A percentile compares a stretch with the other conserved stretches of the same genome.
Conservation (phyloP, 1,140 invertebrate genomes). For the Belonocnema kinseyi region DNA sequence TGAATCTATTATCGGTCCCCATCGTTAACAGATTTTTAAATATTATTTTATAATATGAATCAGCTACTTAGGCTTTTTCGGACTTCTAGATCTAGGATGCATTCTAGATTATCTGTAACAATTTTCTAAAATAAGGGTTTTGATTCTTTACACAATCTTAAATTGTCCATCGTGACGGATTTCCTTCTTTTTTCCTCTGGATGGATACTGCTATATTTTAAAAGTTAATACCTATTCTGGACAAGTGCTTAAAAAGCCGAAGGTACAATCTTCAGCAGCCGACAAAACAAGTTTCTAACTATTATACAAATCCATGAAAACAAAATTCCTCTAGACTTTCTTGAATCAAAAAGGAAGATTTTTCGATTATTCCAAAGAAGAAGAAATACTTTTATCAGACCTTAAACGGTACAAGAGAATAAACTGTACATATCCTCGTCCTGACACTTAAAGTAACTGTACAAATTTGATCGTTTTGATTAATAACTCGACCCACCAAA, state of each 20-base stretch:
- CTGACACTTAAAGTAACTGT: slow-evolving; percentile 12
- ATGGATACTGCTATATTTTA: slow-evolving; percentile 23
- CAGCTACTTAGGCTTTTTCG: slow-evolving; percentile 22
- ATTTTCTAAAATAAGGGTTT: slow-evolving; percentile 13
- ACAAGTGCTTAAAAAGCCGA: slow-evolving; percentile 16
- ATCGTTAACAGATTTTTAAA: background rate
- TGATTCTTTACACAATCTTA: slow-evolving; percentile 29
- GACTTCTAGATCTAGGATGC: slow-evolving; percentile 18
- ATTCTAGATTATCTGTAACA: background rate
- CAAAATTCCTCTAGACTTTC: background rate
- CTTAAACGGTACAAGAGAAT: background rate
- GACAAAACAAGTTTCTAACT: background rate
- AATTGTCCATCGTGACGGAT: slow-evolving; percentile 11
- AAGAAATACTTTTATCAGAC: background rate
- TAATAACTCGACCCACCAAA: background rate
- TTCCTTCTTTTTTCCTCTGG: background rate
- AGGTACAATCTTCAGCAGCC: background rate
- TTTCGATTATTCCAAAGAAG: background rate
- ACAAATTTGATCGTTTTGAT: slow-evolving; percentile 14
- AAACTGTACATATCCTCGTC: slow-evolving; percentile 8
- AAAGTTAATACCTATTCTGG: slow-evolving; percentile 10
- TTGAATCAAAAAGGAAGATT: background rate
- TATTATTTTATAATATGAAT: slow-evolving; percentile 6
- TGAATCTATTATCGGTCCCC: background rate
- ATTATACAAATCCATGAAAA: background rate